These are phyloP conservation scores for Typhlichthys subterraneus DNA, from an alignment of 2,797 vertebrate genomes.

Conservation along the genomic window DNA sequence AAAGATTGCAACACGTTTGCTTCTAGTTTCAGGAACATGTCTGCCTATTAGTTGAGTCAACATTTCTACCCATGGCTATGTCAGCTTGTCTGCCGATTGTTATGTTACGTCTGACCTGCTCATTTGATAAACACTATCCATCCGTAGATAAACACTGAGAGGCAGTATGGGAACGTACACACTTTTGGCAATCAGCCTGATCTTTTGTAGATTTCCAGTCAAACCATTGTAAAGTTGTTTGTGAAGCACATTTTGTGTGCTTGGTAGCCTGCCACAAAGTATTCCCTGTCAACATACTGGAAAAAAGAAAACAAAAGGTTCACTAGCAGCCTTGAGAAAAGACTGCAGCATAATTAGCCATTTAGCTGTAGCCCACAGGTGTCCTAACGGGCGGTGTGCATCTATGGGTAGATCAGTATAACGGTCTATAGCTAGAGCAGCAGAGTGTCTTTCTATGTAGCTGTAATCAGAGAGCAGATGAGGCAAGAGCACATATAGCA, in stretches of 20 bases:
- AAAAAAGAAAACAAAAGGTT: conserved; percentile 4
- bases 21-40: conserved; percentile 75
- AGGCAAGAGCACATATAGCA: conserved; percentile 62
- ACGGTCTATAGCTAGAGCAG: conserved; percentile 61
- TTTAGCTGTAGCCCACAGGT: neutral
- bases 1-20: conserved; percentile 89
- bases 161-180: conserved; percentile 24
- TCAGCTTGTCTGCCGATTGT: conserved; percentile 62
- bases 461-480: conserved; percentile 73
- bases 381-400: conserved; percentile 42
- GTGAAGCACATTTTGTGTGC: neutral
- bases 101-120: conserved; percentile 60
- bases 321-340: conserved; percentile 9
- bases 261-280: neutral
- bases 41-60: conserved; percentile 67
- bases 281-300: conserved; percentile 8
- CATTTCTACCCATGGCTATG: conserved; percentile 62
- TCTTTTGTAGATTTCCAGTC: conserved; percentile 1
- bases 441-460: conserved; percentile 67
- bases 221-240: neutral
- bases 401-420: conserved; percentile 61
- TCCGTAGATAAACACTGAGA: conserved; percentile 58
- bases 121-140: conserved; percentile 35
- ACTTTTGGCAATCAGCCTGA: neutral
- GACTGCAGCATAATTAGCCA: neutral